Percentiles rank a stretch among this genome's conserved stretches.
Evolutionary conservation across 2,797 vertebrate genomes (phyloP).

Genomic region (Tauraco hartlaubi): DNA sequence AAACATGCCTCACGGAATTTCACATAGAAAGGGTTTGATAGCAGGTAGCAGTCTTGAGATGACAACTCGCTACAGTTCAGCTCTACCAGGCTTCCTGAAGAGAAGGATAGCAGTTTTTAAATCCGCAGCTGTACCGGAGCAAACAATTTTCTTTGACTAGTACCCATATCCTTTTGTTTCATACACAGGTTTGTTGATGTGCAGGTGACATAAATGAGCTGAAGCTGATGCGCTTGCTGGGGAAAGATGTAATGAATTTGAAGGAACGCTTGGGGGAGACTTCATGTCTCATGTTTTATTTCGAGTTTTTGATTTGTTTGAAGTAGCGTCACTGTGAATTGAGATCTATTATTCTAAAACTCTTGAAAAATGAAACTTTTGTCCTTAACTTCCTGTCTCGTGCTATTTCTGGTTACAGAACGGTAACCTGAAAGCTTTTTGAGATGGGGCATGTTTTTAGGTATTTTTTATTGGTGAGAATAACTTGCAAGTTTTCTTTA

Average conservation of each 20-base stretch:
- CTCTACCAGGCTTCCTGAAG: neutral
- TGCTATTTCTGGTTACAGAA: neutral
- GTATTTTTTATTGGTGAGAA: neutral
- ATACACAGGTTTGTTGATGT: neutral
- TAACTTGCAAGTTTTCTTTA: neutral
- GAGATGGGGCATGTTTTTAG: neutral
- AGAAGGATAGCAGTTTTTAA: neutral
- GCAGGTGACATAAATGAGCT: neutral
- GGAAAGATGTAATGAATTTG: conserved; percentile 48
- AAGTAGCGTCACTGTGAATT: neutral
- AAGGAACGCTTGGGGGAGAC: conserved; percentile 66
- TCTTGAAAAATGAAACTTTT: neutral
- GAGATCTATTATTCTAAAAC: neutral
- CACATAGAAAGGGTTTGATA: neutral
- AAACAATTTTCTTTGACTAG: neutral
- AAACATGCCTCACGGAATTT: neutral
- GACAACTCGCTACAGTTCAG: neutral
- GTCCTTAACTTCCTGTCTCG: neutral
- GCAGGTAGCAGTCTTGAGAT: neutral
- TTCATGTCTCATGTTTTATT: conserved; percentile 30
- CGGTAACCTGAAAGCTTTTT: neutral
- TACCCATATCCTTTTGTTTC: neutral
- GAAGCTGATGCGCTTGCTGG: neutral
- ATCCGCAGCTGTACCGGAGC: neutral
- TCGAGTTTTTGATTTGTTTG: neutral